Evolutionary conservation across 2,888 invertebrate species (phyloP), one percentile per base, ranked within the genome.

Genomic region (Glaucopsyche alexis): DNA sequence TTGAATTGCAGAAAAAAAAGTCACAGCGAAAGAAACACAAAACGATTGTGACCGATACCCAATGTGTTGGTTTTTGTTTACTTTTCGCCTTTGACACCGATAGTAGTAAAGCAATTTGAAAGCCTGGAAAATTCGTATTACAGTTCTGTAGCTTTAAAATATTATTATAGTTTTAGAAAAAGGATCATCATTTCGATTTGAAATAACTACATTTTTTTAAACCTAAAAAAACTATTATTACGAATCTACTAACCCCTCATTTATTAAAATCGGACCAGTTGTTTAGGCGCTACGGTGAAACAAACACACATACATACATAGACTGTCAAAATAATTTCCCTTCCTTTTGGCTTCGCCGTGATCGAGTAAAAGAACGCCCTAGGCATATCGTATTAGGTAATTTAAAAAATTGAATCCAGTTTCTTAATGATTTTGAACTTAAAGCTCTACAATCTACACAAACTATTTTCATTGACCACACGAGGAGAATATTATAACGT

Each of bases 1-100:
- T 78, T 73, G 75, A 77, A 78, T 78, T 76, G 74, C 74, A 75
- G 72, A 73, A 76, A 76, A 79, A 78, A 75, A 74, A 74, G 74
- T 75, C 73, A 52, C 73, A 75, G 65, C 72, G 74, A 76, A 78
- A 74, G 73, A 79, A 74, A 75, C 69, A 67, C 72, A 74, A 71
- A 74, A 73, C 60, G 75, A 69, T 75, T 73, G 74, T 73, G 74
- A 60, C 71, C 70, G 71, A 71, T 71, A 67, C 55, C 65, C 47
- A 50, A 29, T 47, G 11, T 38, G 64, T 7, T 40, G 45, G 19
- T 45, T 69, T 69, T 69, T 69, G 47, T 69, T 69, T 49, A 69
- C 69, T 69, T 69, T 47, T 49, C 49, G 45, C 47, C 69, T 69
- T 69, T 69, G 49, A 69, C 69, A 69, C 69, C 19, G 47, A 69